Conservation (phyloP, 2,888 invertebrate species). For the Clunio marinus region DNA sequence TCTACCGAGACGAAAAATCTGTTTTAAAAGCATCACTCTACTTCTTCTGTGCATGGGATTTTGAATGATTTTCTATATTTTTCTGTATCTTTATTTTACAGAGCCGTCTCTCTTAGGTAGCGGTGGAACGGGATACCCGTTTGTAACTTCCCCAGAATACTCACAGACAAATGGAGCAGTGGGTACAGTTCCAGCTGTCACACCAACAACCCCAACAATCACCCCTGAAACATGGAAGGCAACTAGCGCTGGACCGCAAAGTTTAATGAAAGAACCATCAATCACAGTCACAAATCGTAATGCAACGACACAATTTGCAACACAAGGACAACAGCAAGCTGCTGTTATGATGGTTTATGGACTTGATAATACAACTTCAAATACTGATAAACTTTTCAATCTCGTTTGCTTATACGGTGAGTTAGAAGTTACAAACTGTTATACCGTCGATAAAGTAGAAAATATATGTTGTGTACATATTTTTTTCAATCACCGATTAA, state of each 20-base stretch:
- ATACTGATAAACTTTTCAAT: slow-evolving; percentile 95
- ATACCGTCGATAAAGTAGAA: slow-evolving; percentile 69
- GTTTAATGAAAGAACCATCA: slow-evolving; percentile 60
- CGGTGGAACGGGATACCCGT: slow-evolving; percentile 47
- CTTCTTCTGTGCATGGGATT: too few species aligned
- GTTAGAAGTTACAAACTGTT: too few species aligned
- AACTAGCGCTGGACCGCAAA: slow-evolving; percentile 51
- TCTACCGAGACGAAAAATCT: too few species aligned
- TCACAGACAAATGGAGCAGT: slow-evolving; percentile 42
- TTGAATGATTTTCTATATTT: not conserved
- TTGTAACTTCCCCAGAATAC: slow-evolving; percentile 50
- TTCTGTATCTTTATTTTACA: slow-evolving; percentile 45
- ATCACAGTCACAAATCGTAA: slow-evolving; percentile 52
- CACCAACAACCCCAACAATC: slow-evolving; percentile 50
- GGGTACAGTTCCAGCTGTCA: slow-evolving; percentile 50
- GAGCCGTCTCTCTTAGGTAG: slow-evolving; percentile 52
- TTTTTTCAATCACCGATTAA: too few species aligned
- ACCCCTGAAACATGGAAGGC: slow-evolving; percentile 51
- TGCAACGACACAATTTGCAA: slow-evolving; percentile 50
- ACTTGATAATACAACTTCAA: slow-evolving; percentile 86
- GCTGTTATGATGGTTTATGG: slow-evolving; percentile 99
- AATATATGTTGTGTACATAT: too few species aligned
- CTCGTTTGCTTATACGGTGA: slow-evolving; percentile 98
- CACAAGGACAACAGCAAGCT: slow-evolving; percentile 55
- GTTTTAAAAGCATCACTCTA: too few species aligned